A percentile compares a stretch with the other conserved stretches of the same genome.
Conservation (phyloP, 2,113 vertebrate genomes). For the Carettochelys insculpta region DNA sequence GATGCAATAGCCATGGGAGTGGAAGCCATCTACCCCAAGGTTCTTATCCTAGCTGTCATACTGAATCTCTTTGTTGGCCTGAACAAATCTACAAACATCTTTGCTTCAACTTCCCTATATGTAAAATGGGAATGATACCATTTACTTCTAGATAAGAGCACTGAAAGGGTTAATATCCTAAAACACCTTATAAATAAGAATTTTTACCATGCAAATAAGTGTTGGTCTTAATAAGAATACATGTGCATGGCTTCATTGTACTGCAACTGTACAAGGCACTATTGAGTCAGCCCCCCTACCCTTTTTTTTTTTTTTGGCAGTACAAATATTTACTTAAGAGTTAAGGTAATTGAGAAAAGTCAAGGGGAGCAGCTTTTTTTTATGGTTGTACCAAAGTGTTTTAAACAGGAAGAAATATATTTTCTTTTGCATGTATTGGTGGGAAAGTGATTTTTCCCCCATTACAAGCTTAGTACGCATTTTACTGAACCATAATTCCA, state of each 20-base stretch:
- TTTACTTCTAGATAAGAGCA: background rate
- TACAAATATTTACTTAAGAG: background rate
- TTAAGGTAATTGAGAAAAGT: background rate
- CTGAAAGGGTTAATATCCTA: background rate
- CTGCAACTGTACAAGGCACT: background rate
- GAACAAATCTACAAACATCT: background rate
- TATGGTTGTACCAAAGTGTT: background rate
- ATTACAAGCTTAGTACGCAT: too few relatives aligned
- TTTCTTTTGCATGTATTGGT: background rate
- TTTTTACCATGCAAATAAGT: background rate
- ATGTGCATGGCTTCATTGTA: background rate
- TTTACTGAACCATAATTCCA: too few relatives aligned
- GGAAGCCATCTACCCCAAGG: background rate
- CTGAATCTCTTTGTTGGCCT: background rate
- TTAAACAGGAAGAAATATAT: background rate
- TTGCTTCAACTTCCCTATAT: background rate
- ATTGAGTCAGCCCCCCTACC: background rate
- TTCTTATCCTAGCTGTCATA: background rate
- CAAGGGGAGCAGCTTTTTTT: background rate
- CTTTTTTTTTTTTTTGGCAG: background rate
- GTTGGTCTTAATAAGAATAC: background rate
- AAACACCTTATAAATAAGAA: background rate
- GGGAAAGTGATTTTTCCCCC: background rate
- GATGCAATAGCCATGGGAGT: background rate
- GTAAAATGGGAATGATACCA: background rate